Evolutionary conservation across 2,888 invertebrate species (phyloP), one percentile per base, ranked within the genome.

Genomic region (Caenorhabditis wallacei): DNA sequence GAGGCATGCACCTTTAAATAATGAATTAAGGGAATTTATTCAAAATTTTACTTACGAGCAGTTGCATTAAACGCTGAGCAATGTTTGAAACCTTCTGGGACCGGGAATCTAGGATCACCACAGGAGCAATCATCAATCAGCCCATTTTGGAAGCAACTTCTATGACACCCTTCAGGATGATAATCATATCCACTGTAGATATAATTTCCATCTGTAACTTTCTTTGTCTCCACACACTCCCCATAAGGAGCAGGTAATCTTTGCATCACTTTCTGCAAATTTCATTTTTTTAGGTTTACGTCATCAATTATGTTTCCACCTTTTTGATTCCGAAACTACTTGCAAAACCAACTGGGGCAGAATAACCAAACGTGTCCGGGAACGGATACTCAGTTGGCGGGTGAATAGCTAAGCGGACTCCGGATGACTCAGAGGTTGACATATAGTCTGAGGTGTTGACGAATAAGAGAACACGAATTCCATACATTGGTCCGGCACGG

Each of bases 401-500:
- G 46, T 88, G 88, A 46, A 88, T 88, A 26, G 88, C 86, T 0
- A 88, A 54, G 13, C 88, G 79, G 13, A 88, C 85, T 70, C 88
- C 88, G 13, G 85, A 82, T 30, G 87, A 86, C 76, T 88, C 88
- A 13, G 88, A 88, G 37, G 88, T 88, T 16, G 87, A 87, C 88
- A 88, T 88, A 72, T 88, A 88, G 54, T 88, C 88, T 26, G 86
- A 85, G 0, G 88, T 88, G 79, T 88, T 88, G 22, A 88, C 88
- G 63, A 87, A 87, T 4, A 88, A 80, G 0, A 88, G 81, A 3
- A 88, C 87, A 57, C 87, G 86, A 35, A 88, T 87, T 59, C 88
- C 89, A 69, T 89, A 89, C 88, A 89, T 88, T n/a, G 89, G 89
- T 0, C 89, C 89, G 4, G 89, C 89, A 30, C 88, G 63, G 16